Evolutionary conservation across 2,113 vertebrate genomes (phyloP).

Genomic region (Notarius lentiginosus): DNA sequence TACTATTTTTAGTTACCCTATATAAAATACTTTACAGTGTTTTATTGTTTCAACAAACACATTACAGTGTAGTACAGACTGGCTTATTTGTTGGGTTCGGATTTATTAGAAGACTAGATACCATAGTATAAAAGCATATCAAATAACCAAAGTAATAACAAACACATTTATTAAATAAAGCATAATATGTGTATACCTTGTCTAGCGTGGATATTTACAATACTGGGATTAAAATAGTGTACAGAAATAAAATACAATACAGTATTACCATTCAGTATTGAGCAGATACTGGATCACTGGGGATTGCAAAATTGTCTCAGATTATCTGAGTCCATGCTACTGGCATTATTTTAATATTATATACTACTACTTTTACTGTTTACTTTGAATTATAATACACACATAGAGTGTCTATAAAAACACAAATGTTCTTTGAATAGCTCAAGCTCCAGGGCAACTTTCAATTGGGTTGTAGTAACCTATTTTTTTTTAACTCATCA

Average conservation of each 20-base stretch:
- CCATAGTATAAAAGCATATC: neutral
- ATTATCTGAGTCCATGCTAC: neutral
- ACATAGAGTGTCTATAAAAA: neutral
- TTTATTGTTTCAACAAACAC: neutral
- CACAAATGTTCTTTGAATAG: neutral
- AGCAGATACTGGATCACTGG: neutral
- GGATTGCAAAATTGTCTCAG: neutral
- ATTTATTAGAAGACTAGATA: neutral
- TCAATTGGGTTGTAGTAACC: neutral
- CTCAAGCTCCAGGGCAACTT: neutral
- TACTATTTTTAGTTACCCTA: neutral
- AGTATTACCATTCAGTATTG: neutral
- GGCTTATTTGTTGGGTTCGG: no score
- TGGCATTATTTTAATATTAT: neutral
- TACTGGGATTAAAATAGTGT: neutral
- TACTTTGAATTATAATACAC: neutral
- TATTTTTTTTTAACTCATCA: neutral
- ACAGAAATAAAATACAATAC: neutral
- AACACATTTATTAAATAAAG: neutral
- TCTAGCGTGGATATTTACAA: neutral
- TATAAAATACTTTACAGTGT: neutral
- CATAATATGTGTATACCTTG: neutral
- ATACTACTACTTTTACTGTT: neutral
- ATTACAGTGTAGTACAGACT: neutral
- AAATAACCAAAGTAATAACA: neutral